These are phyloP conservation scores for Salticus scenicus DNA, from an alignment of 2,888 invertebrate genomes.

Conservation along the genomic window DNA sequence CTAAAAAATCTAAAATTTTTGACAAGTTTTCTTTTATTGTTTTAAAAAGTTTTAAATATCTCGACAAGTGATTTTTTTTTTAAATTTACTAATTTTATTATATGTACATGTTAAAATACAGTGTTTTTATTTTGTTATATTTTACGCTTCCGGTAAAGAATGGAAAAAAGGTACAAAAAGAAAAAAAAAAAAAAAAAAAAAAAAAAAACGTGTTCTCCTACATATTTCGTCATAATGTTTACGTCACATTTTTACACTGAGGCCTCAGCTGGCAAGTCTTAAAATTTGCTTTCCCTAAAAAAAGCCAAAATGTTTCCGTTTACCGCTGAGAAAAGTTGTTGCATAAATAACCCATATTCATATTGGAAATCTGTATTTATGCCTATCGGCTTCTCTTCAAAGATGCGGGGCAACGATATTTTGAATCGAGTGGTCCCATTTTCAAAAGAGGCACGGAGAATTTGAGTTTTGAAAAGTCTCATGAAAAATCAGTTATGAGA, in stretches of 20 bases:
- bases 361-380: constrained; percentile 67
- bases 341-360: constrained; percentile 66
- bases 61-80: no score
- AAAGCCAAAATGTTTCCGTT: constrained; percentile 17
- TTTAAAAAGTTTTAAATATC: no score
- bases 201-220: not conserved
- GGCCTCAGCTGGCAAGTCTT: constrained; percentile 53
- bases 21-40: no score
- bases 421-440: not conserved
- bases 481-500: not conserved
- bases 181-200: not conserved
- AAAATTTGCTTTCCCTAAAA: constrained; percentile 36
- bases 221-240: constrained; percentile 42
- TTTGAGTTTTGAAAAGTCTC: constrained; percentile 19
- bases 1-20: no score
- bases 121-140: not conserved
- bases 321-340: constrained; percentile 19
- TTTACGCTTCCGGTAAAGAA: not conserved
- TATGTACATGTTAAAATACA: no score
- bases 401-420: constrained; percentile 22
- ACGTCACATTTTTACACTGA: constrained; percentile 32
- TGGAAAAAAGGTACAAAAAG: not conserved
- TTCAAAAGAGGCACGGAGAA: not conserved
- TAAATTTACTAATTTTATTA: no score
- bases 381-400: constrained; percentile 30